These are phyloP conservation scores for Astreopora myriophthalma DNA, from an alignment of 64 coral and sea anemone species.

Conservation along the genomic window DNA sequence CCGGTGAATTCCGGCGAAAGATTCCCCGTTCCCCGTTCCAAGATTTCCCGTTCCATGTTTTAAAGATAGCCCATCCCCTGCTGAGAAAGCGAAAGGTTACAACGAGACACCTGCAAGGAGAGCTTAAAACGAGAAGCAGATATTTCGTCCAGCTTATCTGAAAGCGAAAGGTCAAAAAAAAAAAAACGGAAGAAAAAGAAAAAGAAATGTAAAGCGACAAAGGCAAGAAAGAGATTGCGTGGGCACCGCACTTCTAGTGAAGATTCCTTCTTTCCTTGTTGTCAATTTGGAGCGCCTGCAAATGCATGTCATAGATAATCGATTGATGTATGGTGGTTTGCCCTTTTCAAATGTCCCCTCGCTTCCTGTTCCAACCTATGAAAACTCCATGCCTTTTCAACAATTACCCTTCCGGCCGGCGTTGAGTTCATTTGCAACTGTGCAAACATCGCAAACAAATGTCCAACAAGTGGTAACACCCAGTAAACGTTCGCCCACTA, in stretches of 20 bases:
- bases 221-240: not conserved
- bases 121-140: not conserved
- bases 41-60: not conserved
- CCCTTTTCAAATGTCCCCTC: too few species aligned
- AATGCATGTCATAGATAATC: not conserved
- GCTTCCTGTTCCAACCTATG: too few species aligned
- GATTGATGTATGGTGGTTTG: not conserved
- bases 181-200: not conserved
- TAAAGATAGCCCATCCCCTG: not conserved
- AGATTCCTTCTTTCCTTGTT: not conserved
- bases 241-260: not conserved
- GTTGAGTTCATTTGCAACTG: too few species aligned
- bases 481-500: too few species aligned
- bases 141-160: not conserved
- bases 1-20: too few species aligned
- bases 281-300: not conserved
- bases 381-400: too few species aligned
- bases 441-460: too few species aligned
- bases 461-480: too few species aligned
- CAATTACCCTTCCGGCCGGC: too few species aligned
- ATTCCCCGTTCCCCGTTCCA: not conserved
- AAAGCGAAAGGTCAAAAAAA: not conserved
- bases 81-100: not conserved
- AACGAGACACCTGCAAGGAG: not conserved
- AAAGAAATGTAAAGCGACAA: not conserved